Evolutionary conservation across 2,797 vertebrate species (phyloP), one percentile per base, ranked within the genome.

Genomic region (Smutsia gigantea): DNA sequence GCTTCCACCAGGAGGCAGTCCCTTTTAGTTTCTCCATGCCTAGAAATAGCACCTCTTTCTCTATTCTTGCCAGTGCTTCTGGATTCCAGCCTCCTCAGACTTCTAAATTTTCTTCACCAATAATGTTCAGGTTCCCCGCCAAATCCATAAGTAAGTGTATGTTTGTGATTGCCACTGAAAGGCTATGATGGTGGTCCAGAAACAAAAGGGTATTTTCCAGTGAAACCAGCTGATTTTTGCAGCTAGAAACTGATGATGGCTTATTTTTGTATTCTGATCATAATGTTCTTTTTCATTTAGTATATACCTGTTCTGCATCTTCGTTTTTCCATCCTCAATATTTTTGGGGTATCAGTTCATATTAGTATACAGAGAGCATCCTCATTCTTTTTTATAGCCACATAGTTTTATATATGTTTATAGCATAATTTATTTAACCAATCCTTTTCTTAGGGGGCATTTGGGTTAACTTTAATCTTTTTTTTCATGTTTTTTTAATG

Each of bases 351-450:
- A 77, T 87, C 34, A 42, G 9, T 88, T 46, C 39, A 53, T 69
- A 27, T 39, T 64, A 87, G 31, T 81, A 31, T 88, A 21, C 79
- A 71, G 57, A 89, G 23, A 90, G 42, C 59, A 51, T 51, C n/a
- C 19, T 93, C 46, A 63, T 82, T 90, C 34, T 61, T 90, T 29
- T 63, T 77, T 77, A 64, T 78, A 87, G 18, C 64, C 59, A 46
- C 23, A 31, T 34, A 81, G 10, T 83, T 81, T 86, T 93, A 17
- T 6, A 61, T 75, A 42, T 69, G 9, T 68, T 87, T 46, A 51
- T 95, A 51, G 46, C 31, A 8, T 71, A 74, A 75, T 90, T 93
- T 72, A 89, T 74, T 92, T 90, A 75, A 79, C 19, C 34, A 66
- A 19, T 78, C 5, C 10, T 29, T 39, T 31, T 91, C 29, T 77